These are phyloP conservation scores for Indri indri DNA, from an alignment of 2,113 vertebrate genomes.

Conservation along the genomic window DNA sequence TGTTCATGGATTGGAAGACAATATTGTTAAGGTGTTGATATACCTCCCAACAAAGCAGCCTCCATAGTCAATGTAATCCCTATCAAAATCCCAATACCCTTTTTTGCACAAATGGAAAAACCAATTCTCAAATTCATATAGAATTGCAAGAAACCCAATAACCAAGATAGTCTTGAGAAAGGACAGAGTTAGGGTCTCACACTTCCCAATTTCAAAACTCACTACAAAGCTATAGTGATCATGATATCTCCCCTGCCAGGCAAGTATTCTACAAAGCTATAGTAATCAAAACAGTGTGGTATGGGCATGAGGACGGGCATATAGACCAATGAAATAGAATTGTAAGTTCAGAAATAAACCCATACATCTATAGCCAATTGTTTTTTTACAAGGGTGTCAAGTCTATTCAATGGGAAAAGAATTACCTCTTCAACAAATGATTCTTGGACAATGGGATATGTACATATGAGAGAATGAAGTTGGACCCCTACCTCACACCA, in stretches of 20 bases:
- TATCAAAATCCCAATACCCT: background rate
- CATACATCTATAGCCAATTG: background rate
- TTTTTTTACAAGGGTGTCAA: background rate
- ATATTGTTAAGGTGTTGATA: background rate
- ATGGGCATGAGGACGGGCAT: background rate
- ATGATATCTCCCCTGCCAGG: no score
- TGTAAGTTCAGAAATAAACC: background rate
- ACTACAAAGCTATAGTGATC: background rate
- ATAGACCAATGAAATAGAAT: background rate
- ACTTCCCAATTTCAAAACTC: background rate
- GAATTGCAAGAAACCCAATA: background rate
- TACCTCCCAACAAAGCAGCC: background rate
- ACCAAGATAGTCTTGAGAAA: background rate
- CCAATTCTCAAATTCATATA: background rate
- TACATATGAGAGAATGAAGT: background rate
- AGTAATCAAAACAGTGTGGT: background rate
- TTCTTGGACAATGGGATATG: background rate
- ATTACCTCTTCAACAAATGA: background rate
- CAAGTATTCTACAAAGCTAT: no score
- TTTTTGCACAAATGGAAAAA: background rate
- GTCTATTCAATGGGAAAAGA: background rate
- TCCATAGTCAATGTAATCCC: background rate
- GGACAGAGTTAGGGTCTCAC: background rate
- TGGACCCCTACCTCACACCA: background rate
- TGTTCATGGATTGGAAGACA: background rate